These are phyloP conservation scores for Rhynchonycteris naso DNA, from an alignment of 2,797 vertebrate species.

Conservation along the genomic window DNA sequence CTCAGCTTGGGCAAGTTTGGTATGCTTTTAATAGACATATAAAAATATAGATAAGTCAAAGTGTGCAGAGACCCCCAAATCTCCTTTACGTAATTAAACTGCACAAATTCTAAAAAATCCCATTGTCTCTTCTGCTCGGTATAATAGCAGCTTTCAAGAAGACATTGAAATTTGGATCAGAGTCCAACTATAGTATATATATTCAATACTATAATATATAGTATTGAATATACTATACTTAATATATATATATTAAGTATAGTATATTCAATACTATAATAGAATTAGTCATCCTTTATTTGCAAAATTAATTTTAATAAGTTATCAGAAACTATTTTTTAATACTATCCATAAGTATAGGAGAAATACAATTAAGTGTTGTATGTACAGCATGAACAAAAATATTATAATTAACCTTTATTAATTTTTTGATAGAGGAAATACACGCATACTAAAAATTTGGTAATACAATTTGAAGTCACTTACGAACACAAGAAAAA, in stretches of 20 bases:
- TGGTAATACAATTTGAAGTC: not conserved
- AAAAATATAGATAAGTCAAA: slow-evolving; percentile 38
- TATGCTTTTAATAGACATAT: not conserved
- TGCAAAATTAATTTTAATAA: slow-evolving; percentile 63
- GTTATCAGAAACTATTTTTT: slow-evolving; percentile 27
- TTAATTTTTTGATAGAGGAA: slow-evolving; percentile 38
- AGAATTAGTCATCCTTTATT: slow-evolving; percentile 64
- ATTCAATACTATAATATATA: slow-evolving; percentile 66
- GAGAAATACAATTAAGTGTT: slow-evolving; percentile 42
- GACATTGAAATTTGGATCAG: slow-evolving; percentile 63
- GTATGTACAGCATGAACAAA: not conserved
- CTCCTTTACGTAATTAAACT: slow-evolving; percentile 75
- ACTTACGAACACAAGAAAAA: not conserved
- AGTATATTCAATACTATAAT: slow-evolving; percentile 65
- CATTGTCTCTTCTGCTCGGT: slow-evolving; percentile 51
- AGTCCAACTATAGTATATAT: slow-evolving; percentile 27
- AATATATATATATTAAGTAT: too few species aligned
- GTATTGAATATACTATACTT: too few species aligned
- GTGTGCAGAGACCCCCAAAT: not conserved
- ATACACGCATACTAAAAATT: not conserved
- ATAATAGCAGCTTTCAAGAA: slow-evolving; percentile 56
- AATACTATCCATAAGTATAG: not conserved
- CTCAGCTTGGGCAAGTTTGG: slow-evolving; percentile 51
- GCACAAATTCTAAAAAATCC: slow-evolving; percentile 58
- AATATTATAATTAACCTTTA: slow-evolving; percentile 49